Percentiles rank a stretch among this genome's conserved stretches.
These are phyloP conservation scores for Anolis carolinensis DNA, from an alignment of 2,113 vertebrate genomes.

Conservation along the genomic window DNA sequence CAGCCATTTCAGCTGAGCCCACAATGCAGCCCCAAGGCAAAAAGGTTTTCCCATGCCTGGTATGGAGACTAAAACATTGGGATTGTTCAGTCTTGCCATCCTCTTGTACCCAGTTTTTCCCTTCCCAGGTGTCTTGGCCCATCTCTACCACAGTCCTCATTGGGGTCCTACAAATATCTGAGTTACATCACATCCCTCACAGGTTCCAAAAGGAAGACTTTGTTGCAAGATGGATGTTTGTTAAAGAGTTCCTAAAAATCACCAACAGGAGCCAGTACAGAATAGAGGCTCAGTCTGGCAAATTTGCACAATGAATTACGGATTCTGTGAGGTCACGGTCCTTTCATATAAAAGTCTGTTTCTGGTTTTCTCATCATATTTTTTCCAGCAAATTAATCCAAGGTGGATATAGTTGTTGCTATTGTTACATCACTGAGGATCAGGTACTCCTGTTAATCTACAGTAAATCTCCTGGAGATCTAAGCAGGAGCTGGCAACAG, in stretches of 20 bases:
- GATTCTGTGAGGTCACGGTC: background rate
- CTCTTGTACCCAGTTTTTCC: background rate
- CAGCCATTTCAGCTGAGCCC: too few species aligned
- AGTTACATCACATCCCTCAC: background rate
- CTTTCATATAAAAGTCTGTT: background rate
- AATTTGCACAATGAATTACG: background rate
- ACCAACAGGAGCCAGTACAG: background rate
- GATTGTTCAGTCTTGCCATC: too few species aligned
- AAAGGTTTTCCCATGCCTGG: too few species aligned
- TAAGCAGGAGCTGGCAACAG: too few species aligned
- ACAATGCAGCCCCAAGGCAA: too few species aligned
- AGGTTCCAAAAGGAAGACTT: background rate
- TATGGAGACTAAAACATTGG: rapidly evolving
- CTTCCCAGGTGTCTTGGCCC: background rate
- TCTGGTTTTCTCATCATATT: background rate
- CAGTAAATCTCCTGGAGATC: background rate
- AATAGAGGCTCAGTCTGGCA: background rate
- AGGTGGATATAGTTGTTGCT: background rate
- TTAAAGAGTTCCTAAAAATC: background rate
- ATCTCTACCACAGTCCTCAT: background rate
- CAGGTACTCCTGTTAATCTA: background rate
- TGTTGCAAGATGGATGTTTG: background rate
- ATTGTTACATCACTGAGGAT: background rate
- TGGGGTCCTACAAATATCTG: background rate
- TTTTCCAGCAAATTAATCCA: background rate